Conservation (phyloP, 2,888 invertebrate genomes). For the Labia minor region DNA sequence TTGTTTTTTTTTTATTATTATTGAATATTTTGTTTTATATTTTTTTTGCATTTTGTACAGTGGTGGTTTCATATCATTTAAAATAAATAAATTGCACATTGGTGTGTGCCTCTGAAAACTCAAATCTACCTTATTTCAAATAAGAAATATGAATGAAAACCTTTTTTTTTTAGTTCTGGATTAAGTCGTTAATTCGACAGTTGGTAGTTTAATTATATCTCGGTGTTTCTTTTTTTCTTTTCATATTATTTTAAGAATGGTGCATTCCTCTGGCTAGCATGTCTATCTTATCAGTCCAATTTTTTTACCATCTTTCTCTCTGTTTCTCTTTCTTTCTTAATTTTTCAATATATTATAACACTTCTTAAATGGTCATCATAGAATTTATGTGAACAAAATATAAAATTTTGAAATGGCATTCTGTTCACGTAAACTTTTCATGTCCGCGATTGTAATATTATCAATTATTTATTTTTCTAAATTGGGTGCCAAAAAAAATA, state of each 20-base stretch:
- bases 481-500: too few relatives aligned
- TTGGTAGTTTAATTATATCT: neutral
- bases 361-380: neutral
- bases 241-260: conserved; percentile 15
- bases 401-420: neutral
- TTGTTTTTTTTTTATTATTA: neutral
- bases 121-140: too few relatives aligned
- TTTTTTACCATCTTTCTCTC: conserved; percentile 3
- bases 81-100: neutral
- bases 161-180: neutral
- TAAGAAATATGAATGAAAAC: too few relatives aligned
- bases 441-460: neutral
- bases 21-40: neutral
- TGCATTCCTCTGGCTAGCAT: conserved; percentile 14
- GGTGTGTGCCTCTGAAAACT: too few relatives aligned
- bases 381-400: neutral
- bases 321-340: neutral
- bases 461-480: neutral
- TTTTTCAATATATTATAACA: neutral
- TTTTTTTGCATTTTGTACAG: neutral
- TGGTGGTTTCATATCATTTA: neutral
- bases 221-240: neutral
- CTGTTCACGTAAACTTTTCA: conserved; percentile 5
- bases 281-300: neutral
- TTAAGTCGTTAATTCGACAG: neutral